These are phyloP conservation scores for Cyprinodon tularosa DNA, from an alignment of 2,113 vertebrate genomes.

Conservation along the genomic window DNA sequence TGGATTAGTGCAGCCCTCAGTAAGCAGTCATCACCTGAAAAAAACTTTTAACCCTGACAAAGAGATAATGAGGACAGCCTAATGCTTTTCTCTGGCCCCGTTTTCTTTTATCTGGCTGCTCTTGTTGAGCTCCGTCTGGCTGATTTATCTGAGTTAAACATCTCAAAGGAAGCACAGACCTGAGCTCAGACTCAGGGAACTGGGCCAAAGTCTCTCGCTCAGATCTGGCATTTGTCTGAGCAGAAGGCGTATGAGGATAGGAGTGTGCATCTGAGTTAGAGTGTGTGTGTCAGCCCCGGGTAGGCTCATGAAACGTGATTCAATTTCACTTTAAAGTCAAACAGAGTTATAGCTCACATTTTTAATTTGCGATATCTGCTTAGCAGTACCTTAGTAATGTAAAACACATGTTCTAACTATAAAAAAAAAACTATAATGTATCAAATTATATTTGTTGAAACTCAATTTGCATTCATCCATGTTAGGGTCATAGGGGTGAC, in stretches of 20 bases:
- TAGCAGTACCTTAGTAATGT: background rate
- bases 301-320: slow-evolving; percentile 26
- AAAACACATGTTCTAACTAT: no score
- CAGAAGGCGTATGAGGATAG: slow-evolving; percentile 37
- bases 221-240: slow-evolving; percentile 54
- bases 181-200: slow-evolving; percentile 54
- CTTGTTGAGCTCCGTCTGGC: slow-evolving; percentile 49
- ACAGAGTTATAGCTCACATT: slow-evolving; percentile 30
- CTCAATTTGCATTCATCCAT: no score
- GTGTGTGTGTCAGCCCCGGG: slow-evolving; percentile 21
- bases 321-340: slow-evolving; percentile 36
- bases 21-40: slow-evolving; percentile 30
- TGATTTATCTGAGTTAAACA: slow-evolving; percentile 57
- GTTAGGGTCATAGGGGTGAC: background rate
- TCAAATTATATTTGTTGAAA: no score
- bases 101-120: slow-evolving; percentile 52
- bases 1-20: slow-evolving; percentile 20
- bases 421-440: no score
- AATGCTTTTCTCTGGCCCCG: slow-evolving; percentile 39
- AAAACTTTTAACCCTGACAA: slow-evolving; percentile 14
- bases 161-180: slow-evolving; percentile 42
- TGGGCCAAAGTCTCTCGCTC: slow-evolving; percentile 50
- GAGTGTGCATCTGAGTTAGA: slow-evolving; percentile 10
- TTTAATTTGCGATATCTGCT: slow-evolving; percentile 24
- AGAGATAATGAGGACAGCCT: slow-evolving; percentile 52